These are phyloP conservation scores for Clepsis dumicolana DNA, from an alignment of 2,888 invertebrate genomes.

Conservation along the genomic window DNA sequence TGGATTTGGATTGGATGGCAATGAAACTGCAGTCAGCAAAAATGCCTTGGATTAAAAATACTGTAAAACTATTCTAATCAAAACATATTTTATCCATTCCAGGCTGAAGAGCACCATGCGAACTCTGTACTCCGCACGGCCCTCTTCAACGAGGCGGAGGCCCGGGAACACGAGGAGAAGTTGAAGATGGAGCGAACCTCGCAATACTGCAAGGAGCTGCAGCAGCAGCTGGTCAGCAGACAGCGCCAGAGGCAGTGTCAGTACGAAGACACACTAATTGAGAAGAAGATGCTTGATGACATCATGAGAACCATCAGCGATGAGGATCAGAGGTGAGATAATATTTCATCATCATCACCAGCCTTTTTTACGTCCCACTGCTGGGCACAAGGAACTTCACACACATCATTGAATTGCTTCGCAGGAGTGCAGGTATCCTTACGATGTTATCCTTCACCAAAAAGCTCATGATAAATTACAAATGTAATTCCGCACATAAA, in stretches of 20 bases:
- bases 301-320: slow-evolving; percentile 86
- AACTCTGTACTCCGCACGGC: slow-evolving; percentile 68
- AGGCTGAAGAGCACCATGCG: slow-evolving; percentile 71
- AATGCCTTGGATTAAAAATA: too few species aligned
- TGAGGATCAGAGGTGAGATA: slow-evolving; percentile 85
- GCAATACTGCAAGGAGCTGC: slow-evolving; percentile 82
- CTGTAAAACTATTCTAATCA: too few species aligned
- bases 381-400: too few species aligned
- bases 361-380: too few species aligned
- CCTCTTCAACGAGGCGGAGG: slow-evolving; percentile 71
- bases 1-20: too few species aligned
- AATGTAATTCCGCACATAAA: too few species aligned
- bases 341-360: too few species aligned
- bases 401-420: too few species aligned
- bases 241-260: slow-evolving; percentile 80
- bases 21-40: too few species aligned
- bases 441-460: too few species aligned
- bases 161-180: slow-evolving; percentile 60
- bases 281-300: slow-evolving; percentile 88
- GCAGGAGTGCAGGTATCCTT: too few species aligned
- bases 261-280: slow-evolving; percentile 86
- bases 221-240: slow-evolving; percentile 85
- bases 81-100: slow-evolving; percentile 38
- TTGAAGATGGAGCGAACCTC: slow-evolving; percentile 58
- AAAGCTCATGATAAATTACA: too few species aligned